Conservation (phyloP, 2,888 invertebrate species). For the Asteroscopus sphinx region DNA sequence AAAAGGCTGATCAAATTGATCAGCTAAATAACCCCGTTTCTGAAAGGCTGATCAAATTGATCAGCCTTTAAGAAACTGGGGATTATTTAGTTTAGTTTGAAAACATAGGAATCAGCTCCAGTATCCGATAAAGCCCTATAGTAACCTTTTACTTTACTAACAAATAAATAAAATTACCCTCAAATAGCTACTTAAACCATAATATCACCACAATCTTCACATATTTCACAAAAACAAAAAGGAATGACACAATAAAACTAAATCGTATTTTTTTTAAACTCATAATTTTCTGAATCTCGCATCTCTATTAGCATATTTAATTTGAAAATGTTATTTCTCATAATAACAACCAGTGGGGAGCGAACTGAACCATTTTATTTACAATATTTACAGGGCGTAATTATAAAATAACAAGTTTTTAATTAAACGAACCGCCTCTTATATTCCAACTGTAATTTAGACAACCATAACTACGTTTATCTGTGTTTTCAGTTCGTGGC, state of each 20-base stretch:
- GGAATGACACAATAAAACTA: not conserved
- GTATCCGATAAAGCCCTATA: too few species aligned
- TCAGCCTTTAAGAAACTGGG: too few species aligned
- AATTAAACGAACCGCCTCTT: conserved; percentile 58
- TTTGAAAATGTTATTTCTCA: conserved; percentile 25
- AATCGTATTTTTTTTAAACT: conserved; percentile 3
- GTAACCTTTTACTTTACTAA: too few species aligned
- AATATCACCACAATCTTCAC: too few species aligned
- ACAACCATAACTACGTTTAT: conserved; percentile 47
- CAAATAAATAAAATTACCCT: too few species aligned
- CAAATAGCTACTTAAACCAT: too few species aligned
- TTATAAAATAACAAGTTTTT: conserved; percentile 66
- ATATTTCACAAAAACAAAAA: too few species aligned
- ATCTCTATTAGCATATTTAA: conserved; percentile 31
- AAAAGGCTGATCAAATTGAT: too few species aligned
- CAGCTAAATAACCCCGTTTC: too few species aligned
- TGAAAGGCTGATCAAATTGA: too few species aligned
- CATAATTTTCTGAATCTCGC: not conserved
- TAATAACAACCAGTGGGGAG: conserved; percentile 4
- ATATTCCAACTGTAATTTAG: conserved; percentile 57
- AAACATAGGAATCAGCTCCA: too few species aligned
- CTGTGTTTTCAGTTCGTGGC: conserved; percentile 25
- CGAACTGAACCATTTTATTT: conserved; percentile 20
- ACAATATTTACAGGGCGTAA: conserved; percentile 47
- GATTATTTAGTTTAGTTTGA: too few species aligned